Evolutionary conservation across 2,797 vertebrate species (phyloP).

Genomic region (Paramormyrops hopkinsi): DNA sequence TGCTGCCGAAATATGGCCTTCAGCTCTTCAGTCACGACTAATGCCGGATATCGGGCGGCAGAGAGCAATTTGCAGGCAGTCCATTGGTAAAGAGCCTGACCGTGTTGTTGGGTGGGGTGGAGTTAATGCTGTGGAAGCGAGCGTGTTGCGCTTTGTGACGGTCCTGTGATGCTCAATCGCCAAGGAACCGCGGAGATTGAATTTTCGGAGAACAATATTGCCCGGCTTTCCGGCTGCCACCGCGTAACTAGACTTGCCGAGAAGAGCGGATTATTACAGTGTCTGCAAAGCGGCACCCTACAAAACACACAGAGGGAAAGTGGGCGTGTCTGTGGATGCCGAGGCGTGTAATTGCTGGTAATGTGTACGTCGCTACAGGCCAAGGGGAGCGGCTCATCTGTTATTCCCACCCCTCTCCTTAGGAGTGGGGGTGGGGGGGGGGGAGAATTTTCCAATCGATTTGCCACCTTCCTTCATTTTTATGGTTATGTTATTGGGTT

Average conservation of each 20-base stretch:
- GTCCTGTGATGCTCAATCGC: not conserved
- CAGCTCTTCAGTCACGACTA: conserved; percentile 51
- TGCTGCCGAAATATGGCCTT: conserved; percentile 38
- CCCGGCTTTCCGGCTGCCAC: not conserved
- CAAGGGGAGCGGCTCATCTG: not conserved
- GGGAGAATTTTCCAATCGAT: conserved; percentile 4
- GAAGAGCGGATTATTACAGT: not conserved
- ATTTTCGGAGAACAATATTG: not conserved
- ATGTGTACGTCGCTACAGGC: conserved; percentile 16
- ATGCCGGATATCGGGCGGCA: conserved; percentile 38
- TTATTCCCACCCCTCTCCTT: conserved; percentile 7
- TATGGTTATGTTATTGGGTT: not conserved
- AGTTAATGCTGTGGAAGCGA: not conserved
- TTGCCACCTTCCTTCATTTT: conserved; percentile 9
- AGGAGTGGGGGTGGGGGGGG: not conserved
- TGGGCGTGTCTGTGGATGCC: not conserved
- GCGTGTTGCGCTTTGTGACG: not conserved
- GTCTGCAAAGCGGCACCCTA: not conserved
- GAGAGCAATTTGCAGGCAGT: conserved; percentile 44
- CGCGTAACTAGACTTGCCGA: not conserved
- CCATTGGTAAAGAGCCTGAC: conserved; percentile 36
- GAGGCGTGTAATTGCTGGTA: conserved; percentile 25
- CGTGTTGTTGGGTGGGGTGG: not conserved
- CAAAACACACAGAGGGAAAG: not conserved
- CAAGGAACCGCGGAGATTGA: not conserved